Conservation (phyloP, 2,113 vertebrate species). For the Prietella phreatophila region DNA sequence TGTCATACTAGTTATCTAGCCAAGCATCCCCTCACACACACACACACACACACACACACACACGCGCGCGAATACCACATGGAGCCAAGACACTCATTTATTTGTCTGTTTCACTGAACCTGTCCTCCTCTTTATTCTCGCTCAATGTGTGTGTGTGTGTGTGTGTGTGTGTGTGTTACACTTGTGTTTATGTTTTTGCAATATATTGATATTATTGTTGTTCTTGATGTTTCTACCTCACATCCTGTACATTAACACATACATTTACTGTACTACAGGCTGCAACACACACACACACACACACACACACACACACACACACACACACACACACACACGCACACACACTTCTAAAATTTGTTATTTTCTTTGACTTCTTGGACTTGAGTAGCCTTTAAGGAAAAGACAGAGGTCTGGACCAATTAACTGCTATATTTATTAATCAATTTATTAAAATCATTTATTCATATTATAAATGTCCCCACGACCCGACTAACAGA, state of each 20-base stretch:
- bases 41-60: slow-evolving; percentile 5
- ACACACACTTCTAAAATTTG: neutral
- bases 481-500: too few relatives aligned
- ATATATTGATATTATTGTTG: neutral
- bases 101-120: slow-evolving; percentile 24
- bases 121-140: neutral
- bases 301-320: slow-evolving; percentile 15
- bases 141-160: neutral
- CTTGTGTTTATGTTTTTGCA: neutral
- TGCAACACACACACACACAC: too few relatives aligned
- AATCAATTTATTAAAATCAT: neutral
- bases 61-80: neutral
- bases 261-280: neutral
- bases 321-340: slow-evolving; percentile 3
- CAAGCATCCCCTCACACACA: neutral
- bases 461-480: neutral
- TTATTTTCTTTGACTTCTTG: neutral
- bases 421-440: neutral
- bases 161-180: neutral
- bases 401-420: neutral
- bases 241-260: neutral
- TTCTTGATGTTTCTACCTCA: neutral
- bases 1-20: slow-evolving; percentile 29
- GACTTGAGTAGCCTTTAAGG: neutral
- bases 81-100: slow-evolving; percentile 10